These are phyloP conservation scores for Empidonax alnorum DNA, from an alignment of 2,113 vertebrate genomes.

Conservation along the genomic window DNA sequence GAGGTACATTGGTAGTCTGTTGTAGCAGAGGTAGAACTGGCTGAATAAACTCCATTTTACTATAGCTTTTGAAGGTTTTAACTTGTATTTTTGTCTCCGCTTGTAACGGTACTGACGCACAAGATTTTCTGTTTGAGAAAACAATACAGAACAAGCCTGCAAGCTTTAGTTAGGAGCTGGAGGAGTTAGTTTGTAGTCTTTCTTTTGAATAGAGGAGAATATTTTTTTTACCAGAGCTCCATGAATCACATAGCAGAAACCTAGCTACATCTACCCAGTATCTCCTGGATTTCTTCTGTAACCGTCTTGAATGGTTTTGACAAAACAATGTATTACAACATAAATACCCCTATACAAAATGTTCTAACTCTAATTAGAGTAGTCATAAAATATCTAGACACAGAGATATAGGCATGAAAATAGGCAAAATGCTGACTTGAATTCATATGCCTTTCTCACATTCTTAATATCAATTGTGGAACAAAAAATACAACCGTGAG, in stretches of 20 bases:
- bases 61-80: neutral
- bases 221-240: neutral
- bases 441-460: neutral
- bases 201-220: neutral
- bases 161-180: neutral
- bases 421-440: neutral
- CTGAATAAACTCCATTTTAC: neutral
- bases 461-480: neutral
- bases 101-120: neutral
- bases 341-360: neutral
- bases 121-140: neutral
- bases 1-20: neutral
- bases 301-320: neutral
- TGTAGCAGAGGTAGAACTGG: neutral
- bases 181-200: neutral
- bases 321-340: neutral
- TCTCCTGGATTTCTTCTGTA: neutral
- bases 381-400: neutral
- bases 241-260: neutral
- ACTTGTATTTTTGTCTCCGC: neutral
- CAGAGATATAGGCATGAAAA: neutral
- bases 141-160: neutral
- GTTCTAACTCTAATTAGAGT: neutral
- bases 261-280: neutral
- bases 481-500: neutral